These are phyloP conservation scores for Agonopterix arenella DNA, from an alignment of 2,888 invertebrate genomes.

Conservation along the genomic window DNA sequence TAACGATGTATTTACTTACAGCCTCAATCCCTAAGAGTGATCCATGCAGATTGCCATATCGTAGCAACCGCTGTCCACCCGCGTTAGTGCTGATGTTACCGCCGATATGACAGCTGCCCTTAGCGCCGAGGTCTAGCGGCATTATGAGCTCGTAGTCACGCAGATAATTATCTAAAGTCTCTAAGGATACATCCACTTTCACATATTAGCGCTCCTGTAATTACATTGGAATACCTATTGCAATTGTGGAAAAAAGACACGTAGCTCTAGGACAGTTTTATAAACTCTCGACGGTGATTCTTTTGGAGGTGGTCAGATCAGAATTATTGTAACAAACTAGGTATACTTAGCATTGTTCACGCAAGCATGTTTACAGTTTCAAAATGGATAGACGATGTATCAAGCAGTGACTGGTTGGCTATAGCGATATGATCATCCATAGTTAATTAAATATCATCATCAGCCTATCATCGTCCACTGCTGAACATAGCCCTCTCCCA, in stretches of 20 bases:
- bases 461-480: too few species aligned
- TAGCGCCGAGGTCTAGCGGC: slow-evolving; percentile 97
- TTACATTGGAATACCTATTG: not conserved
- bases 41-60: slow-evolving; percentile 97
- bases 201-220: slow-evolving; percentile 84
- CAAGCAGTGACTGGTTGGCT: too few species aligned
- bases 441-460: too few species aligned
- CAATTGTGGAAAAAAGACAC: not conserved
- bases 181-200: slow-evolving; percentile 96
- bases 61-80: slow-evolving; percentile 93
- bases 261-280: not conserved
- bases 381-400: too few species aligned
- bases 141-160: slow-evolving; percentile 88
- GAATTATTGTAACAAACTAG: too few species aligned
- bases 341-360: too few species aligned
- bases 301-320: too few species aligned
- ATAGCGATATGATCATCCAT: too few species aligned
- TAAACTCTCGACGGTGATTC: too few species aligned
- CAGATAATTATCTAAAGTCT: slow-evolving; percentile 87
- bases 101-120: slow-evolving; percentile 96
- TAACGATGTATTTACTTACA: slow-evolving; percentile 65
- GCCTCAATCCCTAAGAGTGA: slow-evolving; percentile 94
- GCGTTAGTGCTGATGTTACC: slow-evolving; percentile 98
- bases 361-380: too few species aligned
- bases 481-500: too few species aligned